A percentile compares a stretch with the other conserved stretches of the same genome.
phyloP scores from a whole-genome alignment of 2,888 invertebrate species.

The Dermolepida albohirtum region DNA sequence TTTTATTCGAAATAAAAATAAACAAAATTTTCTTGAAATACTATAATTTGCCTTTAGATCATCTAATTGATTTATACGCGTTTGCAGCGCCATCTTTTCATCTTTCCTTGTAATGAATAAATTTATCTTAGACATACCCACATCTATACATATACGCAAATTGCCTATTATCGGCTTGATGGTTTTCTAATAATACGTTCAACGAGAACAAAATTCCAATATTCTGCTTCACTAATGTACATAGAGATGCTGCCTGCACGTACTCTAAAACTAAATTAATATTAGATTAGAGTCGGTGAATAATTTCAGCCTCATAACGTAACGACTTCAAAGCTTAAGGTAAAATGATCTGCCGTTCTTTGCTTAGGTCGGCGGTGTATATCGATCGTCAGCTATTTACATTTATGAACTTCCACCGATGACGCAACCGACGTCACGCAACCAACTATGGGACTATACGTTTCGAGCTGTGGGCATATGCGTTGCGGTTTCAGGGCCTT shows the following conservation, averaged over 20 bases:
- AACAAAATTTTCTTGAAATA: no score
- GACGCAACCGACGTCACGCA: constrained; percentile 30
- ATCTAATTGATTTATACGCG: no score
- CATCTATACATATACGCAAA: no score
- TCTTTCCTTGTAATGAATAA: no score
- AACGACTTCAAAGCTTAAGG: constrained; percentile 19
- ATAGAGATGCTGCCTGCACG: neutral
- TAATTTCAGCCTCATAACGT: constrained; percentile 13
- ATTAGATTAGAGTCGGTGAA: constrained; percentile 20
- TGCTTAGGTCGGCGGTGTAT: constrained; percentile 19
- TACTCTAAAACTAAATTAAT: constrained; percentile 16
- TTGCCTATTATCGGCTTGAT: no score
- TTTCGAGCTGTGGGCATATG: neutral
- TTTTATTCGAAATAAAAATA: no score
- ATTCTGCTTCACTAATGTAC: neutral
- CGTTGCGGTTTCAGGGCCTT: constrained; percentile 9
- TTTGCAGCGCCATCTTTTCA: no score
- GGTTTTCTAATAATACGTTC: neutral
- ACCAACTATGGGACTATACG: neutral
- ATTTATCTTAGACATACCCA: no score
- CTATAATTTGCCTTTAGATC: no score
- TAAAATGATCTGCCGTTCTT: constrained; percentile 15
- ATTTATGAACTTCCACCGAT: constrained; percentile 31
- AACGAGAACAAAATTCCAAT: neutral
- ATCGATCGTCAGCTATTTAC: constrained; percentile 26